Conservation (phyloP, 2,888 invertebrate genomes). For the Drosophila robusta region DNA sequence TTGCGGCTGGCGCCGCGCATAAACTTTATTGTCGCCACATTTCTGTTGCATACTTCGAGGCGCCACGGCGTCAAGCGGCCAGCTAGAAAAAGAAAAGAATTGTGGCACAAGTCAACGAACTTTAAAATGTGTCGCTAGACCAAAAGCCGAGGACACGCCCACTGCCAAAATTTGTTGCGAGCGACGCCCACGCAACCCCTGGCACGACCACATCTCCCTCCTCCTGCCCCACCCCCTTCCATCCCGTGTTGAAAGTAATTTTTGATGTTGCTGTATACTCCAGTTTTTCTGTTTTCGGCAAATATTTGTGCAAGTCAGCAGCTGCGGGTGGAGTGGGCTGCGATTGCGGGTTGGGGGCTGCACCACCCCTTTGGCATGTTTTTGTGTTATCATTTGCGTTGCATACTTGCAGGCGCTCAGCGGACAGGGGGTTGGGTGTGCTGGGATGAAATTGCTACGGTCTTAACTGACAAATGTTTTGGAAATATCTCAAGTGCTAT, state of each 20-base stretch:
- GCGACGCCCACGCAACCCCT: slow-evolving; percentile 40
- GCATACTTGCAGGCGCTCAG: slow-evolving; percentile 62
- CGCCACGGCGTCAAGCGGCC: slow-evolving; percentile 57
- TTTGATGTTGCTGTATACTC: slow-evolving; percentile 42
- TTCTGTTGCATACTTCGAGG: slow-evolving; percentile 77
- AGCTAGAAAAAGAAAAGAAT: slow-evolving; percentile 12
- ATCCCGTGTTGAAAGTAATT: slow-evolving; percentile 31
- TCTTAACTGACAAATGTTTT: slow-evolving; percentile 76
- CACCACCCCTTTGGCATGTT: slow-evolving; percentile 41
- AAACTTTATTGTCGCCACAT: slow-evolving; percentile 82
- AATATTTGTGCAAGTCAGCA: slow-evolving; percentile 79
- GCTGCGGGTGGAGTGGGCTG: neutral
- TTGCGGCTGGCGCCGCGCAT: slow-evolving; percentile 64
- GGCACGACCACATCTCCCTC: too few species aligned
- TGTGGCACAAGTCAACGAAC: slow-evolving; percentile 71
- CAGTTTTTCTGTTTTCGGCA: slow-evolving; percentile 45
- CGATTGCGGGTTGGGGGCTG: neutral
- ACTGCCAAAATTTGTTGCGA: slow-evolving; percentile 28
- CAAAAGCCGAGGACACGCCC: slow-evolving; percentile 33
- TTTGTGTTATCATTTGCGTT: slow-evolving; percentile 67
- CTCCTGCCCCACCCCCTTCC: neutral
- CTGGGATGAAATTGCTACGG: slow-evolving; percentile 54
- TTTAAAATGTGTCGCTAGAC: slow-evolving; percentile 66
- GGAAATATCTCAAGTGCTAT: slow-evolving; percentile 80
- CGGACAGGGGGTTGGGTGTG: neutral